A percentile compares a stretch with the other conserved stretches of the same genome.
Evolutionary conservation across 2,113 vertebrate genomes (phyloP).

Genomic region (Sebastes schlegelii): DNA sequence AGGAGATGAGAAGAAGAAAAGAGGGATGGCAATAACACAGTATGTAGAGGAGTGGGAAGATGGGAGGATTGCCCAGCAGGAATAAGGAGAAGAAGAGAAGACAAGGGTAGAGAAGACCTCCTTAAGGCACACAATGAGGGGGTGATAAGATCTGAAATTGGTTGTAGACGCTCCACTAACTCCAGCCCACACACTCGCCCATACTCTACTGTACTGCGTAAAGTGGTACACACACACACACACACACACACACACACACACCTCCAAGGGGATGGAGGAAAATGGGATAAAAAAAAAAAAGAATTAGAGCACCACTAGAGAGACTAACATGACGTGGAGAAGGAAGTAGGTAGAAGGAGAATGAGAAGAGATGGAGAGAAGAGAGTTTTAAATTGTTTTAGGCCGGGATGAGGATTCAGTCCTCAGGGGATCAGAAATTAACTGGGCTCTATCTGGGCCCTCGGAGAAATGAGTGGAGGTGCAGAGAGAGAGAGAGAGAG

Average conservation of each 20-base stretch:
- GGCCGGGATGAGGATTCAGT: conserved; percentile 56
- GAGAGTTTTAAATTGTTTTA: conserved; percentile 66
- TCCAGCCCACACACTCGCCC: conserved; percentile 62
- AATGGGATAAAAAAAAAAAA: conserved; percentile 53
- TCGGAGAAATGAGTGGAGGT: conserved; percentile 49
- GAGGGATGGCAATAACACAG: conserved; percentile 1
- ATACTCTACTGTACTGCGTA: conserved; percentile 49
- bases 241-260: conserved; percentile 7
- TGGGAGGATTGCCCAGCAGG: conserved; percentile 30
- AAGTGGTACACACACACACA: conserved; percentile 41
- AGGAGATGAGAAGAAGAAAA: conserved; percentile 12
- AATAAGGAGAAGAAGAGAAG: conserved; percentile 51
- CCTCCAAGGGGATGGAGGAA: conserved; percentile 43
- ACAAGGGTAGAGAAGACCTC: conserved; percentile 56
- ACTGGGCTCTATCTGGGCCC: conserved; percentile 60
- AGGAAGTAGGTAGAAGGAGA: conserved; percentile 42
- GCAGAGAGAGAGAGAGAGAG: conserved; percentile 3
- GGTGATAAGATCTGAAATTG: conserved; percentile 80
- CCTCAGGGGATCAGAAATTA: conserved; percentile 71
- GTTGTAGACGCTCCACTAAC: conserved; percentile 78
- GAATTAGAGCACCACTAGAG: conserved; percentile 68
- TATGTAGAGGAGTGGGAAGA: conserved; percentile 25
- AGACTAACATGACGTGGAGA: conserved; percentile 56
- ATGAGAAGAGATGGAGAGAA: conserved; percentile 46
- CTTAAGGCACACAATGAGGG: conserved; percentile 74